Evolutionary conservation across 2,797 vertebrate species (phyloP), one percentile per base, ranked within the genome.

Genomic region (Sebastes umbrosus): DNA sequence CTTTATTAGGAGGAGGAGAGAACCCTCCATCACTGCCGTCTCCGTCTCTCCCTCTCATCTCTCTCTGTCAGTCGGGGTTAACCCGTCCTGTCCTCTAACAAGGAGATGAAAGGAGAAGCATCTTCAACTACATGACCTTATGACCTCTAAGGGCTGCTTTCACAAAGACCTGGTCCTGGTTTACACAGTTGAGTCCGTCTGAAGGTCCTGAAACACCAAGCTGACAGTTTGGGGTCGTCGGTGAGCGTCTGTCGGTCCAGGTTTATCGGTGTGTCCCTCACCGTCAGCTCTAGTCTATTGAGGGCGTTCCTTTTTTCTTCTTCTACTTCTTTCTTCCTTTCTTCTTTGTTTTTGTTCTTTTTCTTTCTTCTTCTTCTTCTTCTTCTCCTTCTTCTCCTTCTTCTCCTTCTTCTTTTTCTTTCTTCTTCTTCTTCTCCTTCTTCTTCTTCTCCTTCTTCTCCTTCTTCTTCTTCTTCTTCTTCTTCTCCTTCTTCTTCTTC

Each of bases 21-120:
- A 85, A 76, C 80, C 78, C 87, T 95, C 88, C 82, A 93, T 94
- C 94, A 94, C 92, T 93, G 94, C 93, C 90, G 50, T 20, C 65
- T 82, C 64, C 4, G 20, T 82, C 80, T 70, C 83, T 83, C 82
- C 71, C 79, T 32, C 77, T 85, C 89, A 91, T 95, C 88, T 60
- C 87, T 94, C 90, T 88, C 87, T 88, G 92, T 95, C 90, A 75
- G 77, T 46, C 13, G 7, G 70, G 83, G 60, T 75, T 84, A 84
- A 77, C 79, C 50, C 73, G 4, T 62, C 69, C 27, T 73, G 64
- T 77, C 72, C 69, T 73, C 64, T 71, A 52, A 22, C 57, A 57
- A 50, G 31, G 63, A 69, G 52, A 60, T 11, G 20, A 16, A 75
- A 64, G n/a, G 34, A 68, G 67, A 70, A 34, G 20, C 24, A 9